A percentile compares a stretch with the other conserved stretches of the same genome.
Conservation (phyloP, 2,888 invertebrate species). For the Hemicrepidius hirtus region DNA sequence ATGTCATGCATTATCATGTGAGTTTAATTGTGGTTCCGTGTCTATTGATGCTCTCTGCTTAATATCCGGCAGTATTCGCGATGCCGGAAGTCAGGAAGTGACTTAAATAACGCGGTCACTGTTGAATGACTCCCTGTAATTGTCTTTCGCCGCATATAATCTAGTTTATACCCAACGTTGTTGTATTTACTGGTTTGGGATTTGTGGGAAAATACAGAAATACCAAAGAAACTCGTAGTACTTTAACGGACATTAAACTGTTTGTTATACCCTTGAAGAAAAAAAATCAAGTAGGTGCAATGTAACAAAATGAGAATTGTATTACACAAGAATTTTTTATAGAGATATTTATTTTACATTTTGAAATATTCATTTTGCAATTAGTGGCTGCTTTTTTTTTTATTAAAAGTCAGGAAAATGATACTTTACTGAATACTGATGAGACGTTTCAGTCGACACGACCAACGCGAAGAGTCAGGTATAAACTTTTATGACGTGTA, state of each 20-base stretch:
- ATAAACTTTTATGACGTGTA: no score
- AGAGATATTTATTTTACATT: no score
- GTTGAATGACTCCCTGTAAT: conserved; percentile 25
- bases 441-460: no score
- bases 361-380: no score
- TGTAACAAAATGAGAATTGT: not conserved
- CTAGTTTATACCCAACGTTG: conserved; percentile 6
- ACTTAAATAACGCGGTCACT: conserved; percentile 27
- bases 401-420: no score
- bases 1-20: conserved; percentile 20
- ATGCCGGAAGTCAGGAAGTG: conserved; percentile 34
- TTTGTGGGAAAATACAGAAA: not conserved
- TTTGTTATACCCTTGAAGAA: conserved; percentile 7
- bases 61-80: conserved; percentile 28
- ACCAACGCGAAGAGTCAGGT: no score
- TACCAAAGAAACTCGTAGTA: conserved; percentile 3
- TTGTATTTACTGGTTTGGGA: not conserved
- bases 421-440: no score
- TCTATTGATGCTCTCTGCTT: conserved; percentile 27
- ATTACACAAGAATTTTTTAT: no score
- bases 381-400: no score
- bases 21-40: conserved; percentile 30
- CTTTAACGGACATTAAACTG: not conserved
- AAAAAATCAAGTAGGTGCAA: no score
- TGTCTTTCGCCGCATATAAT: conserved; percentile 22